Percentiles rank a stretch among this genome's conserved stretches.
Conservation (phyloP, 1,140 invertebrate genomes). For the Proctacanthus coquilletti region DNA sequence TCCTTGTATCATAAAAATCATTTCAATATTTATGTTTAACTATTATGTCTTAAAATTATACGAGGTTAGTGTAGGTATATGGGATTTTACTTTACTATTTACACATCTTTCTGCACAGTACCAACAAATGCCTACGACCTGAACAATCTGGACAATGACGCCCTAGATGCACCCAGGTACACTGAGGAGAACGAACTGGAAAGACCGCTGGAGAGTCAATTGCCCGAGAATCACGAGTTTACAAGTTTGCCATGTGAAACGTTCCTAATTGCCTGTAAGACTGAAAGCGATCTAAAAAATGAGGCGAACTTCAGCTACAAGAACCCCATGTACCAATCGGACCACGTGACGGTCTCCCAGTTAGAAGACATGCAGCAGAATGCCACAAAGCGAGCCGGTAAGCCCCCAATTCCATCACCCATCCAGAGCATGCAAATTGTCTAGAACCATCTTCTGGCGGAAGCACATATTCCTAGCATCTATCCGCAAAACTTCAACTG, state of each 20-base stretch:
- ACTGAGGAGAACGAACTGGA: background rate
- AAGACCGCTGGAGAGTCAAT: background rate
- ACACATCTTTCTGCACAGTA: constrained; percentile 28
- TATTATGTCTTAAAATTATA: too few relatives aligned
- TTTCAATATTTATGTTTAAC: too few relatives aligned
- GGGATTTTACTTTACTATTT: too few relatives aligned
- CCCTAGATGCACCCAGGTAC: constrained; percentile 36
- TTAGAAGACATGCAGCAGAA: background rate
- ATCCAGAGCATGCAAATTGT: too few relatives aligned
- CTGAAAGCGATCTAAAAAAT: constrained; percentile 24
- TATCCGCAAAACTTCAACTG: too few relatives aligned
- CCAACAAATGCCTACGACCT: constrained; percentile 43
- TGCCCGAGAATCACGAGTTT: constrained; percentile 3
- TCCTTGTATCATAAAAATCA: too few relatives aligned
- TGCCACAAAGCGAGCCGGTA: background rate
- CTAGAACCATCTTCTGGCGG: too few relatives aligned
- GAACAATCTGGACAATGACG: constrained; percentile 42
- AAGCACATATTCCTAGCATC: too few relatives aligned
- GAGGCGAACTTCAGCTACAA: constrained; percentile 45
- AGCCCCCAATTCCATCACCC: too few relatives aligned
- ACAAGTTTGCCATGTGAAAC: constrained; percentile 8
- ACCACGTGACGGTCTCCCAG: constrained; percentile 3
- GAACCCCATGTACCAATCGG: constrained; percentile 54
- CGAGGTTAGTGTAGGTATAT: too few relatives aligned
- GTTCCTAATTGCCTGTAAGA: constrained; percentile 26